A percentile compares a stretch with the other conserved stretches of the same genome.
Evolutionary conservation across 2,113 vertebrate species (phyloP).

Genomic region (Rhabdornis inornatus): DNA sequence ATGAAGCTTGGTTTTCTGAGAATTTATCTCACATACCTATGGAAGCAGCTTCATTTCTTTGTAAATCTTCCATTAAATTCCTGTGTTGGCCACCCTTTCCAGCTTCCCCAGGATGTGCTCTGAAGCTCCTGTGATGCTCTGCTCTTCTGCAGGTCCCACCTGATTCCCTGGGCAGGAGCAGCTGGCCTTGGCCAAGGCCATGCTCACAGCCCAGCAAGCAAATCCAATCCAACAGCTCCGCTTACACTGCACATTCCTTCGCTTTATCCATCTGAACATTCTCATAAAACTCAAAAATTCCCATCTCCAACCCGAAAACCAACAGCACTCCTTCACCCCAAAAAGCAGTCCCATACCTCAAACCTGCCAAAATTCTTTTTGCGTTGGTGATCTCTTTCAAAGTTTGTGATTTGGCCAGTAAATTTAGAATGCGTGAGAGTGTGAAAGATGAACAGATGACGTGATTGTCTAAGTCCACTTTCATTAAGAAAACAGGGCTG

Average conservation of each 20-base stretch:
- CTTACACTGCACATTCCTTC: not conserved
- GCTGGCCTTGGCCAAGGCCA: not conserved
- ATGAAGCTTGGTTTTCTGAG: not conserved
- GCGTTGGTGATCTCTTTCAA: not conserved
- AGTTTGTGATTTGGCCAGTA: not conserved
- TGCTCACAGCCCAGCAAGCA: not conserved
- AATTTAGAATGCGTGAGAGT: not conserved
- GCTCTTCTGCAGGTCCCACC: not conserved
- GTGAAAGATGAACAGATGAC: not conserved
- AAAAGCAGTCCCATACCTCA: not conserved
- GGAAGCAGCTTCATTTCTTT: not conserved
- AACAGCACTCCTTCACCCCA: not conserved
- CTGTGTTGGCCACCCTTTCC: not conserved
- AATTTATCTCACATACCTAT: not conserved
- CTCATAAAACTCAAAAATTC: not conserved
- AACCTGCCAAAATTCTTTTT: not conserved
- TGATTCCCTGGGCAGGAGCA: not conserved
- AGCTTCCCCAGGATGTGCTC: not conserved
- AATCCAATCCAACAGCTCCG: not conserved
- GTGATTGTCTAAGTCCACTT: not conserved
- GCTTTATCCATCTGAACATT: not conserved
- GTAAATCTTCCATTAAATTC: not conserved
- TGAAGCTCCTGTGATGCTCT: not conserved
- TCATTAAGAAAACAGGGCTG: not conserved
- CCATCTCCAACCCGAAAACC: not conserved